These are phyloP conservation scores for Mustela lutreola DNA, from an alignment of 2,113 vertebrate genomes.

Conservation along the genomic window DNA sequence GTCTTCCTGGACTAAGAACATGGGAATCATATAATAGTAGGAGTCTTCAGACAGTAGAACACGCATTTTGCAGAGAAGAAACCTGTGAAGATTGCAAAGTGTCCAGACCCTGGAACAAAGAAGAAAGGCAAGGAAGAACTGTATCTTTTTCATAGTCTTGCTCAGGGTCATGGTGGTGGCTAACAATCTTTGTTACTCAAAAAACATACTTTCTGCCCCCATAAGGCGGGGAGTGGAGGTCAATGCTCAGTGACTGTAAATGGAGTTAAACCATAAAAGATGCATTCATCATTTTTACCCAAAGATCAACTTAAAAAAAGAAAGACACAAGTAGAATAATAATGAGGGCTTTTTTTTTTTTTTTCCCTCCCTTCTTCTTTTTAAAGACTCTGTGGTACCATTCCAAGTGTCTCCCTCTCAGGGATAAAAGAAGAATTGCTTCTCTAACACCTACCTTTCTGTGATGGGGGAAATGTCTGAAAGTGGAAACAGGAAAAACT, in stretches of 20 bases:
- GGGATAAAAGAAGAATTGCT: neutral
- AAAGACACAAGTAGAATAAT: neutral
- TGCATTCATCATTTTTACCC: neutral
- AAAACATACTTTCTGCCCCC: neutral
- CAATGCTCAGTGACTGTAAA: neutral
- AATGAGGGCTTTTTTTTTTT: neutral
- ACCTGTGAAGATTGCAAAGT: neutral
- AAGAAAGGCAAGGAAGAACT: neutral
- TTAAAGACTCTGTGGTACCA: neutral
- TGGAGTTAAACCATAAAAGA: neutral
- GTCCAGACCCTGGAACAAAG: neutral
- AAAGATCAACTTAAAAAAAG: constrained; percentile 19
- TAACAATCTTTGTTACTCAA: neutral
- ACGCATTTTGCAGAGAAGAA: neutral
- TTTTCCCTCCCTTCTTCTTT: no score
- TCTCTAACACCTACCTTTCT: constrained; percentile 9
- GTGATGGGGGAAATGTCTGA: neutral
- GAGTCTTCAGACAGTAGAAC: neutral
- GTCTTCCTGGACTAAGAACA: neutral
- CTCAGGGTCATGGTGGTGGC: neutral
- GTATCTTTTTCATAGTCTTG: neutral
- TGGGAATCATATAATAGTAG: neutral
- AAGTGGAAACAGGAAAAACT: neutral
- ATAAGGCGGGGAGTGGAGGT: accelerated
- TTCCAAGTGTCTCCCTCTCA: neutral